These are phyloP conservation scores for Oreortyx pictus DNA, from an alignment of 2,797 vertebrate genomes.

Conservation along the genomic window DNA sequence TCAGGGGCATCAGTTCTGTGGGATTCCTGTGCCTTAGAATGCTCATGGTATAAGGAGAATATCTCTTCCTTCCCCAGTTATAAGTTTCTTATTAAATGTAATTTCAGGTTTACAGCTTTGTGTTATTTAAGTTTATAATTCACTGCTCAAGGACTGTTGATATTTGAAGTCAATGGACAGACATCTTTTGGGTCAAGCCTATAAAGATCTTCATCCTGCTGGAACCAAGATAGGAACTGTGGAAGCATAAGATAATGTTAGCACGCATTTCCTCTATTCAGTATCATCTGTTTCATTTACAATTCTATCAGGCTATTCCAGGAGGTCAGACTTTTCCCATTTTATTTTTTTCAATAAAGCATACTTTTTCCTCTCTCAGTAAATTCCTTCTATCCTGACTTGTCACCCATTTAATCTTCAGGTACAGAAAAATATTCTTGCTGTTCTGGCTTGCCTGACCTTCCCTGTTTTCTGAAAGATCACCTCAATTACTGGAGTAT, in stretches of 20 bases:
- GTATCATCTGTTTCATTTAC: neutral
- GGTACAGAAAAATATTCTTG: neutral
- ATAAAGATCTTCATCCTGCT: neutral
- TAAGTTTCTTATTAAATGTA: neutral
- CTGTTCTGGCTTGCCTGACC: neutral
- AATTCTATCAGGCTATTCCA: neutral
- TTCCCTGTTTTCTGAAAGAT: neutral
- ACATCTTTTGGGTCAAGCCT: neutral
- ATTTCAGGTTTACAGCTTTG: neutral
- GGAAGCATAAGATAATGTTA: neutral
- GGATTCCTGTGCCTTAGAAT: neutral
- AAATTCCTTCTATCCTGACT: neutral
- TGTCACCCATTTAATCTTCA: neutral
- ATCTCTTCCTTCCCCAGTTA: neutral
- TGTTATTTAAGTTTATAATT: neutral
- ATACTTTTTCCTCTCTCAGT: neutral
- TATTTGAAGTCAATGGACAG: neutral
- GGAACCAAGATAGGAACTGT: neutral
- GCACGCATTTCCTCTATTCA: neutral
- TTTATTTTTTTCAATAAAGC: neutral
- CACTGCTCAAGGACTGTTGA: neutral
- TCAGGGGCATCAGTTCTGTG: neutral
- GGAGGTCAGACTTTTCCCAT: slow-evolving; percentile 8
- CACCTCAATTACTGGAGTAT: neutral
- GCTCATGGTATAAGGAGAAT: neutral